Evolutionary conservation across 2,113 vertebrate genomes (phyloP).

Genomic region (Zosterops hypoxanthus): DNA sequence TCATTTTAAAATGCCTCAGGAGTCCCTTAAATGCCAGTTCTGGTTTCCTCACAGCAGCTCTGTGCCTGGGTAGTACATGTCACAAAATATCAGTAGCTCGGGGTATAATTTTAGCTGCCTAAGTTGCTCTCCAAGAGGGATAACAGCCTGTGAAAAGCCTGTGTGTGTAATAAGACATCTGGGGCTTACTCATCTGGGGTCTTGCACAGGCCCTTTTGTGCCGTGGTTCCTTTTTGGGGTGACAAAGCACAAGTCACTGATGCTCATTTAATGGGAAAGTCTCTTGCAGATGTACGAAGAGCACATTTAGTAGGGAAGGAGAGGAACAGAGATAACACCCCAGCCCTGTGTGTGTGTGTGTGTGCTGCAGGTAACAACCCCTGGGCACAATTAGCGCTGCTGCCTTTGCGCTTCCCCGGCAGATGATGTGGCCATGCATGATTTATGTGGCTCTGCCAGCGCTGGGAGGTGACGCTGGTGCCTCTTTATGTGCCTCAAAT

Average conservation of each 20-base stretch:
- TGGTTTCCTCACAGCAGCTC: not conserved
- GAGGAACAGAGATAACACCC: not conserved
- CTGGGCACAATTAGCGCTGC: not conserved
- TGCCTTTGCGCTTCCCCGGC: constrained; percentile 29
- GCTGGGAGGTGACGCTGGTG: constrained; percentile 2
- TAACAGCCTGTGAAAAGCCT: not conserved
- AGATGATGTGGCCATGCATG: constrained; percentile 56
- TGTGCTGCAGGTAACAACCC: not conserved
- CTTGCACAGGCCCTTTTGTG: not conserved
- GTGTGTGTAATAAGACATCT: constrained; percentile 11
- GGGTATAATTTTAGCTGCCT: constrained; percentile 30
- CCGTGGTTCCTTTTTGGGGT: not conserved
- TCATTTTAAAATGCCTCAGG: not conserved
- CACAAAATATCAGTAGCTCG: not conserved
- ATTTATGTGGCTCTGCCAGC: constrained; percentile 45
- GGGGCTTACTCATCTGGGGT: constrained; percentile 26
- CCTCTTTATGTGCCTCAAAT: constrained; percentile 9
- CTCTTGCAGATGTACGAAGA: not conserved
- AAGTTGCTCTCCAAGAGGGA: not conserved
- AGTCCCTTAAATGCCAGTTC: not conserved
- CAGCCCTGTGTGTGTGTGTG: no score
- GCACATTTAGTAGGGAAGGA: not conserved
- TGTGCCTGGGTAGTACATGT: not conserved
- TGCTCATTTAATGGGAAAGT: not conserved
- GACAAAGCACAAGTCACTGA: not conserved